Conservation (phyloP, 2,888 invertebrate genomes). For the Synergus japonicus region DNA sequence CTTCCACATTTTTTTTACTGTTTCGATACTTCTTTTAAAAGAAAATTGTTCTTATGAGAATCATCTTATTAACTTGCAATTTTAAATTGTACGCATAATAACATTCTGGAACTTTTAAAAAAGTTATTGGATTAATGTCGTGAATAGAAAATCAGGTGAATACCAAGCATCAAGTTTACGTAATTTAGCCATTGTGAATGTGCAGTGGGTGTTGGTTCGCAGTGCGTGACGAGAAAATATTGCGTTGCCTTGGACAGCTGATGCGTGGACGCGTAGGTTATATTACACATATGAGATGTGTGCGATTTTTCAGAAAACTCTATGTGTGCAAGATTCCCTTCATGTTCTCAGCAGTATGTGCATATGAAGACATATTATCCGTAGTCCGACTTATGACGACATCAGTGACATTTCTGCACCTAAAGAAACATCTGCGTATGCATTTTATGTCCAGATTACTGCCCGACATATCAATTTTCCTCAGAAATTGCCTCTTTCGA, state of each 20-base stretch:
- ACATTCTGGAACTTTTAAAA: background rate
- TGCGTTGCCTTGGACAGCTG: slow-evolving; percentile 45
- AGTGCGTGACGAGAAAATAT: slow-evolving; percentile 44
- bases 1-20: no score
- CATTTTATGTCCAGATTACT: background rate
- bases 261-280: slow-evolving; percentile 34
- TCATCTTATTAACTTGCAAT: background rate
- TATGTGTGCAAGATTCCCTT: background rate
- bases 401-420: background rate
- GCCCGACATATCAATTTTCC: slow-evolving; percentile 30
- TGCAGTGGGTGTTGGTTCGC: slow-evolving; percentile 39
- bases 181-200: slow-evolving; percentile 39
- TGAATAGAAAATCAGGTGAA: slow-evolving; percentile 33
- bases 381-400: no score
- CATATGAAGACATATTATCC: no score
- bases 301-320: slow-evolving; percentile 5
- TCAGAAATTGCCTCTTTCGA: slow-evolving; percentile 29
- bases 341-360: background rate
- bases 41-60: no score
- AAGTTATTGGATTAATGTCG: slow-evolving; percentile 31
- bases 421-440: background rate
- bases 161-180: slow-evolving; percentile 20
- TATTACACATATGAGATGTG: slow-evolving; percentile 35
- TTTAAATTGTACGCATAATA: background rate
- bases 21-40: no score